Evolutionary conservation across 2,888 invertebrate species (phyloP), one percentile per base, ranked within the genome.

Genomic region (Pterobdella sp.): DNA sequence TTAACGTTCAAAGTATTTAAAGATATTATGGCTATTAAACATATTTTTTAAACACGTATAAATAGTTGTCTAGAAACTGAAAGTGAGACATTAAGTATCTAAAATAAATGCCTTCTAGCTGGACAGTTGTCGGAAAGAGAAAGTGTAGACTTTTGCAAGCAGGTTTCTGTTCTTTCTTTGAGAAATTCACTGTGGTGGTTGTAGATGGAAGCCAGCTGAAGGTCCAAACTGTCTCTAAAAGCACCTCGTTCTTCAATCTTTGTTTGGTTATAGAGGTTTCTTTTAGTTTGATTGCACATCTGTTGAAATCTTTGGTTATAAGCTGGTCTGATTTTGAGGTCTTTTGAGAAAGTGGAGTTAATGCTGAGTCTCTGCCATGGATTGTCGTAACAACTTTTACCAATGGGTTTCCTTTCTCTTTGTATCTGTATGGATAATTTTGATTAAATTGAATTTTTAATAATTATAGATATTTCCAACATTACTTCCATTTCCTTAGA

Each of bases 151-250:
- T 79, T 79, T 73, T 84, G 84, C 42, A 80, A 77, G n/a, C 82
- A 74, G 0, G 81, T 81, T 75, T 82, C 80, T 76, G 81, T 80
- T 72, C 78, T 80, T 52, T 78, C 80, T 65, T 77, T 80, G 7
- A 84, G 77, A 42, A 83, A 80, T 64, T 81, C 81, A 22, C 78
- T 77, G 77, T 84, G 82, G 34, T 84, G 83, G 75, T 83, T 77
- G 76, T 84, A 84, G 63, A 81, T 77, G 32, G 83, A 77, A 75
- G 83, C 84, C 31, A 84, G 77, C 18, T 82, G 77, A 79, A 84
- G 84, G 76, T 84, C 84, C 52, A 84, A 77, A 73, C 80, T 80
- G 78, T 84, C 84, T n/a, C 77, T 77, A 29, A 84, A 83, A 67
- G 79, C 64, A 82, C 79, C 76, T 26, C 82, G 82, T 72, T 84